Evolutionary conservation across 1,140 invertebrate genomes (phyloP), one percentile per base, ranked within the genome.

Genomic region (Drosophila tani): DNA sequence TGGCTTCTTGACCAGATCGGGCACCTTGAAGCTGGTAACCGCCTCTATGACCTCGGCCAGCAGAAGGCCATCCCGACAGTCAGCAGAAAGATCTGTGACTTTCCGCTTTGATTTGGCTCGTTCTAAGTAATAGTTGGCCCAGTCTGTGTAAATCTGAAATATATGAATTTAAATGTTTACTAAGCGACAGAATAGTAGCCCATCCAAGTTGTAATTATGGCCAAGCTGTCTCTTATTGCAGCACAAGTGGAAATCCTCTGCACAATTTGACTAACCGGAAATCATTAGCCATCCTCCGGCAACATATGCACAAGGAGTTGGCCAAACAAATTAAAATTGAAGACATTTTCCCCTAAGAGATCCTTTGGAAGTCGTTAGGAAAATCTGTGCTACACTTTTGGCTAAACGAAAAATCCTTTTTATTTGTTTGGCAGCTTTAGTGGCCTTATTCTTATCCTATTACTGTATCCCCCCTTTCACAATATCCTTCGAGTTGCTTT

Each of bases 81-180:
- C 98, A 43, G 95, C 94, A 51, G 98, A 97, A 35, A 99, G 94
- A 92, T 97, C 97, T 63, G 95, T 95, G 62, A 98, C 97, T 75
- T 96, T 95, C 64, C 96, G 95, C 79, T 97, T 97, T 67, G 96
- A 97, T 60, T 96, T 95, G 40, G 96, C 96, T 91, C 98, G 97
- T 93, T 99, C 98, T 94, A 99, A 93, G 93, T 99, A 99, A 91
- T 99, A 98, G 93, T 99, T 99, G 27, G 98, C 98, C 98, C 98
- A 99, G 93, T 99, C 98, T 27, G 98, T 98, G 93, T 99, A 99
- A 85, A 99, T 98, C 98, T 99, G 94, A 41, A 51, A 24, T 38
- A 49, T 46, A 43, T 63, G 17, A 60, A 78, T 47, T 69, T 43
- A 63, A 76, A 56, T 67, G 65, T 81, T 47, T 69, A 47, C 51